phyloP scores from a whole-genome alignment of 2,888 invertebrate species.

The Sthenelais limicola region DNA sequence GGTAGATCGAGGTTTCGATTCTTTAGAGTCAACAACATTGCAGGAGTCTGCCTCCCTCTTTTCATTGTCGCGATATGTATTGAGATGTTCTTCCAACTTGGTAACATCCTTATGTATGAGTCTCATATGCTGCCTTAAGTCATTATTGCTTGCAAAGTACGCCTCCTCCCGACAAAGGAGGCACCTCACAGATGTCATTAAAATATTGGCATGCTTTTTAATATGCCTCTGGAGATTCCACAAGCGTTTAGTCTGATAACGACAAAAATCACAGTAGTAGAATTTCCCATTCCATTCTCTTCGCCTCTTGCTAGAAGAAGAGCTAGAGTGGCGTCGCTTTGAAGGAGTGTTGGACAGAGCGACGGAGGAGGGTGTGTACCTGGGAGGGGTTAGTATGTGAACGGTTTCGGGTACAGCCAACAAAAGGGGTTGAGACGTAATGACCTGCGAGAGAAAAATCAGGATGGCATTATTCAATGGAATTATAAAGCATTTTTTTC shows the following conservation, averaged over 20 bases:
- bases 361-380: conserved; percentile 4
- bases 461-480: no score
- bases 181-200: neutral
- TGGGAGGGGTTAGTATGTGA: conserved; percentile 14
- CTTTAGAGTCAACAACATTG: no score
- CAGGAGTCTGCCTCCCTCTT: no score
- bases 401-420: neutral
- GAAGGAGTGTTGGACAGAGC: neutral
- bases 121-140: no score
- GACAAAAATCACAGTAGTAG: conserved; percentile 25
- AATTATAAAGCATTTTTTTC: no score
- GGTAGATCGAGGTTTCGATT: no score
- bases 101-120: no score
- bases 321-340: neutral
- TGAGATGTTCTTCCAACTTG: no score
- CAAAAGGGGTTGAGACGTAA: no score
- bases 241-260: conserved; percentile 25
- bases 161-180: conserved; percentile 3
- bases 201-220: conserved; percentile 5
- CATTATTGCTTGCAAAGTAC: no score
- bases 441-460: no score
- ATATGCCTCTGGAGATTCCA: conserved; percentile 30
- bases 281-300: conserved; percentile 28
- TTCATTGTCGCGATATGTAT: no score
- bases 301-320: neutral